These are phyloP conservation scores for Chaenodraco wilsoni DNA, from an alignment of 2,797 vertebrate genomes.

Conservation along the genomic window DNA sequence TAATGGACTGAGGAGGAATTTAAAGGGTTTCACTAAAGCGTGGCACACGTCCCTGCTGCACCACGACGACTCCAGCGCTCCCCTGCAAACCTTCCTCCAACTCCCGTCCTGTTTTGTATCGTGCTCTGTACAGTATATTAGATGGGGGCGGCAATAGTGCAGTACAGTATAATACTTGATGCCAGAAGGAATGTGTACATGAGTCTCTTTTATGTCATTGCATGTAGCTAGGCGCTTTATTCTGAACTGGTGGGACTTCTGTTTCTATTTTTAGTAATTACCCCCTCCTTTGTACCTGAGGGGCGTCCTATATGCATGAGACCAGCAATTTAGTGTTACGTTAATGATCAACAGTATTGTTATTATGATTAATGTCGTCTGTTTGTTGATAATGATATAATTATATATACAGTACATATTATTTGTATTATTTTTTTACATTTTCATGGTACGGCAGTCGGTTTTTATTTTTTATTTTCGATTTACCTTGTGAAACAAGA, in stretches of 20 bases:
- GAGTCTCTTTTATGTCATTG: conserved; percentile 87
- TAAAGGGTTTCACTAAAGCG: conserved; percentile 54
- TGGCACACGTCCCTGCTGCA: conserved; percentile 65
- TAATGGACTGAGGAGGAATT: conserved; percentile 50
- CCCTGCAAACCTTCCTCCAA: conserved; percentile 66
- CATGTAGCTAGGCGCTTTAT: conserved; percentile 87
- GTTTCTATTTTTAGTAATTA: conserved; percentile 84
- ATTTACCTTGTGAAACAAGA: conserved; percentile 87
- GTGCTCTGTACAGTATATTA: conserved; percentile 83
- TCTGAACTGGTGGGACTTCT: conserved; percentile 83
- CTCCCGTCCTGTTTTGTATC: conserved; percentile 76
- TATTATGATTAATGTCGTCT: conserved; percentile 86
- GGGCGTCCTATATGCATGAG: conserved; percentile 86
- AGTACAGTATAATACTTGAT: conserved; percentile 81
- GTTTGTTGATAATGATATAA: conserved; percentile 89
- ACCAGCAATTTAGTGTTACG: conserved; percentile 85
- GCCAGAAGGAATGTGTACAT: conserved; percentile 85
- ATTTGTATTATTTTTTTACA: conserved; percentile 92
- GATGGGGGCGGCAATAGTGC: conserved; percentile 69
- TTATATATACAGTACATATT: conserved; percentile 90
- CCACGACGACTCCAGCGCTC: conserved; percentile 63
- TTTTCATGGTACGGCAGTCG: conserved; percentile 88
- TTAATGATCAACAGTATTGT: conserved; percentile 83
- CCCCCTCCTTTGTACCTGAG: conserved; percentile 81
- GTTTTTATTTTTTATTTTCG: conserved; percentile 83